Base-by-base conservation (phyloP, 2,797 vertebrate species). In the Xenops minutus region DNA sequence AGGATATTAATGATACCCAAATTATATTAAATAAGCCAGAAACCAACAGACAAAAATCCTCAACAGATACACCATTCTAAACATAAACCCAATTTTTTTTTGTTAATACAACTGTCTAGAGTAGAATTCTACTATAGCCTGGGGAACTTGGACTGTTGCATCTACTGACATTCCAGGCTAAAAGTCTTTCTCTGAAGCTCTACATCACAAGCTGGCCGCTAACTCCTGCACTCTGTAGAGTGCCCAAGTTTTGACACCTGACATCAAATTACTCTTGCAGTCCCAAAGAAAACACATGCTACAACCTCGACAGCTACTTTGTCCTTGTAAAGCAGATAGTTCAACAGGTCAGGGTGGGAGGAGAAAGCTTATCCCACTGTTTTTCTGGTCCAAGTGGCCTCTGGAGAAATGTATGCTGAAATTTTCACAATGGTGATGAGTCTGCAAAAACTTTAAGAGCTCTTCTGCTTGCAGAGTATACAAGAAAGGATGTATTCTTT, bases 171-270 rank as follows among this genome's bases (percentile, higher is more conserved):
- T 13, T 4, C 29, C 26, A 54, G 16, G 49, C 5, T 34, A 63
- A 49, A 29, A 52, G 7, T 5, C 29, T 72, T 84, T 56, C 24
- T 63, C 36, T 63, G n/a, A 71, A 89, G 6, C 7, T 72, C 18
- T 43, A 6, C 13, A 10, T 66, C 13, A 21, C 6, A 67, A 58
- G 9, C 10, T 39, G 30, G 6, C 4, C 6, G 43, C 30, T 51
- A 22, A 48, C 2, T 74, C 36, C 9, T n/a, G 12, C 13, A 74
- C 4, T 1, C 7, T 1, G 0, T 29, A 48, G 4, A 10, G 30
- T 7, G 9, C 2, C 27, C 12, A 4, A 26, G 2, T 2, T 23
- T 92, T 9, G 36, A 17, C 27, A 8, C 2, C 2, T 9, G 10
- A 4, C 9, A 30, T 41, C 37, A 69, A 41, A 76, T 20, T 39